Conservation (phyloP, 2,888 invertebrate species). For the Lapara coniferarum region DNA sequence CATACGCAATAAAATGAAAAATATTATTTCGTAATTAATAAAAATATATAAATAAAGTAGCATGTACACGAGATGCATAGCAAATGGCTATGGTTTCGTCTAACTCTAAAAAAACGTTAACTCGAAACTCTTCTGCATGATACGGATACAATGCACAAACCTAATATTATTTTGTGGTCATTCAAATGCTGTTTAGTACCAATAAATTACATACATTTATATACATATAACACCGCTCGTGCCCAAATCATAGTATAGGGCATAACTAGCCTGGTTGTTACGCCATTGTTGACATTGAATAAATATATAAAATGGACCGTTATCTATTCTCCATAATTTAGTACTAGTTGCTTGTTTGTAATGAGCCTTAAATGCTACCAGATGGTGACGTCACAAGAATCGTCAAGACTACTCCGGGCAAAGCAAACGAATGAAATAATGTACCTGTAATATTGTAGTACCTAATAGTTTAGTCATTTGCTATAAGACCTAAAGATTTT, state of each 20-base stretch:
- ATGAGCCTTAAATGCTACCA: neutral
- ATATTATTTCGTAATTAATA: conserved; percentile 2
- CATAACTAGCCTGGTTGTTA: conserved; percentile 12
- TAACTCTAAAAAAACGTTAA: neutral
- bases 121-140: conserved; percentile 12
- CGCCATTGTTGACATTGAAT: conserved; percentile 11
- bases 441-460: conserved; percentile 2
- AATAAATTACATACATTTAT: neutral
- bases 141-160: conserved; percentile 17
- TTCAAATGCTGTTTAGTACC: conserved; percentile 7
- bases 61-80: conserved; percentile 11
- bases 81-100: conserved; percentile 20
- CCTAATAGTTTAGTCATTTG: conserved; percentile 14
- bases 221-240: conserved; percentile 13
- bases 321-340: conserved; percentile 13
- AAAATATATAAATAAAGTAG: conserved; percentile 1
- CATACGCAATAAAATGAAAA: neutral
- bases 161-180: conserved; percentile 7
- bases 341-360: conserved; percentile 13
- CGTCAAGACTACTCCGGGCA: conserved; percentile 1
- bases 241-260: conserved; percentile 12
- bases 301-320: conserved; percentile 11
- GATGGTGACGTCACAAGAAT: conserved; percentile 2
- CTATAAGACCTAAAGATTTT: conserved; percentile 22
- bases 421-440: conserved; percentile 13